Conservation (phyloP, 2,797 vertebrate genomes). For the Lagodon rhomboides region DNA sequence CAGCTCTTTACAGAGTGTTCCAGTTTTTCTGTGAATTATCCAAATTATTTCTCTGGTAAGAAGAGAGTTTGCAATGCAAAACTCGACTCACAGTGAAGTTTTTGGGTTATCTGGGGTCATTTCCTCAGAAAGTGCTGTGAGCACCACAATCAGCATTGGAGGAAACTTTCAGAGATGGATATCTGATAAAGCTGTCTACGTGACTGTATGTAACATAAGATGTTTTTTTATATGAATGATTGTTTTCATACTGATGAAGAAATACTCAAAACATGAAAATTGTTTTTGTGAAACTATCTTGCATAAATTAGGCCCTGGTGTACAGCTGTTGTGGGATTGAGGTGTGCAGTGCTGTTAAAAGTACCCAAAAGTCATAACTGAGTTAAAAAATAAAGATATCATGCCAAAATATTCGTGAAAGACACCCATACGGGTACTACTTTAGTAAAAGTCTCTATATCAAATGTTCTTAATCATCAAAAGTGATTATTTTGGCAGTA, state of each 20-base stretch:
- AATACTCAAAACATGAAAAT: neutral
- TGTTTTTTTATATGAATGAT: neutral
- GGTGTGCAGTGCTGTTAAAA: no score
- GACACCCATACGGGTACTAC: no score
- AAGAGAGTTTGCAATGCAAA: neutral
- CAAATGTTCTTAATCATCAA: no score
- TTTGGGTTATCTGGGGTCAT: neutral
- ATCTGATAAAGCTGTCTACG: neutral
- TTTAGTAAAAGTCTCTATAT: no score
- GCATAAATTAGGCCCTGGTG: neutral
- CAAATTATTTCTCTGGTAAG: neutral
- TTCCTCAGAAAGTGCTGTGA: neutral
- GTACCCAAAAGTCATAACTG: no score
- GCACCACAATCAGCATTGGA: neutral
- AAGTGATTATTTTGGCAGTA: no score
- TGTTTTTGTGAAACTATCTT: neutral
- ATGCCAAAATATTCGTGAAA: no score
- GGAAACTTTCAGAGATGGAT: neutral
- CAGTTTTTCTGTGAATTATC: constrained; percentile 8
- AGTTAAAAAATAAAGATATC: no score
- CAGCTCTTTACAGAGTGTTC: neutral
- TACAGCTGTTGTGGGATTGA: neutral
- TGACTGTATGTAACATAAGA: neutral
- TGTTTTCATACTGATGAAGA: neutral
- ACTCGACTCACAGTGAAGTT: neutral